phyloP scores from a whole-genome alignment of 2,797 vertebrate species.

The Sebastes oblongus region DNA sequence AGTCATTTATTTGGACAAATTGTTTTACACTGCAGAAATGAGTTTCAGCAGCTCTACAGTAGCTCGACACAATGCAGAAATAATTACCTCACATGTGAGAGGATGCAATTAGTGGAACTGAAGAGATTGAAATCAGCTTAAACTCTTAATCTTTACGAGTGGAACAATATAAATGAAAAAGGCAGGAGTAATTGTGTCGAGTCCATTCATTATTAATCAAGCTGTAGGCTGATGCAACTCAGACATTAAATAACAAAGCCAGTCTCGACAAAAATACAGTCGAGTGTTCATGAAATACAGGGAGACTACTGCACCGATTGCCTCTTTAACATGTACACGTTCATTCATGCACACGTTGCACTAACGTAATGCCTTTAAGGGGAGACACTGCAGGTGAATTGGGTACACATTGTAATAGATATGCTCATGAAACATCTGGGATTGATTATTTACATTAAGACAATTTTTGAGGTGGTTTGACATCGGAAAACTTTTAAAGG shows the following conservation, averaged over 20 bases:
- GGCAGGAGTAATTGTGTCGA: constrained; percentile 28
- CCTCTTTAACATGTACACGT: neutral
- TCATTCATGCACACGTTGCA: neutral
- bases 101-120: constrained; percentile 48
- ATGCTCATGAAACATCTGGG: neutral
- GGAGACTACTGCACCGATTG: neutral
- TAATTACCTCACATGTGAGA: constrained; percentile 53
- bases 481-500: neutral
- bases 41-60: constrained; percentile 14
- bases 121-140: constrained; percentile 62
- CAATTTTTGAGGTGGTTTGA: neutral
- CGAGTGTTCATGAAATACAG: neutral
- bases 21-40: constrained; percentile 15
- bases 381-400: neutral
- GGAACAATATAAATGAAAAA: constrained; percentile 50
- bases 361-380: neutral
- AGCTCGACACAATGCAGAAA: constrained; percentile 22
- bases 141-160: constrained; percentile 55
- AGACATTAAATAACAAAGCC: constrained; percentile 33
- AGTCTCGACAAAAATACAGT: neutral
- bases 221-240: constrained; percentile 30
- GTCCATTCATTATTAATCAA: constrained; percentile 50
- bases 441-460: neutral
- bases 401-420: neutral
- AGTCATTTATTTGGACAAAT: constrained; percentile 37